phyloP scores from a whole-genome alignment of 1,140 invertebrate genomes.

The Agrypnia vestita region DNA sequence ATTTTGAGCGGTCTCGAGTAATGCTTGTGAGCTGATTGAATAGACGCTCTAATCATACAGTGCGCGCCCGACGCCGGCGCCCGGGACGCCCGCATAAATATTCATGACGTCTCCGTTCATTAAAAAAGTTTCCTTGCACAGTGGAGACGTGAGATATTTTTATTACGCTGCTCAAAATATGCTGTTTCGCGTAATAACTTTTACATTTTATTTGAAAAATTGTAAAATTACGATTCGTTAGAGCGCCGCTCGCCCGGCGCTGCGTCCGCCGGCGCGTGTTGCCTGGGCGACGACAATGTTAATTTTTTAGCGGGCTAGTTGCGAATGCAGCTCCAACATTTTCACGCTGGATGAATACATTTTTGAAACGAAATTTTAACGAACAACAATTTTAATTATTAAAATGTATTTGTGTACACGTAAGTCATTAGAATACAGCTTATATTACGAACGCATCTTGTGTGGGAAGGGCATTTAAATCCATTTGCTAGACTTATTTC shows the following conservation, averaged over 20 bases:
- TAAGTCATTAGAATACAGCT: no score
- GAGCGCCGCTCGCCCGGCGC: no score
- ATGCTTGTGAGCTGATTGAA: background rate
- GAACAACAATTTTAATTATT: no score
- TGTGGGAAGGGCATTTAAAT: no score
- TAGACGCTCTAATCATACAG: constrained; percentile 17
- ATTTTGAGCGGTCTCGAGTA: background rate
- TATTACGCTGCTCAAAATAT: constrained; percentile 24
- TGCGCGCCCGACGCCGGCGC: constrained; percentile 7
- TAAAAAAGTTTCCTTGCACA: constrained; percentile 36
- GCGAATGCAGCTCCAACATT: no score
- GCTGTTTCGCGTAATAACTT: background rate
- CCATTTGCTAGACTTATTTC: no score
- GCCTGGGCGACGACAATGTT: background rate
- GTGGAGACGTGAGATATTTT: constrained; percentile 26
- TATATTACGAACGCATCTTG: no score
- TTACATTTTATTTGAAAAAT: constrained; percentile 19
- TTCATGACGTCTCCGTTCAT: constrained; percentile 23
- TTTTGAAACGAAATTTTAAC: no score
- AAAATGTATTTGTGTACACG: no score
- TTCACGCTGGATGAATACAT: no score
- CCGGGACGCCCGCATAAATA: constrained; percentile 25
- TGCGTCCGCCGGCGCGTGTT: background rate
- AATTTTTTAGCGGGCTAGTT: no score
- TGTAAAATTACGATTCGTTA: constrained; percentile 23